A percentile compares a stretch with the other conserved stretches of the same genome.
phyloP scores from a whole-genome alignment of 2,113 vertebrate genomes.

The Poecilia latipinna region DNA sequence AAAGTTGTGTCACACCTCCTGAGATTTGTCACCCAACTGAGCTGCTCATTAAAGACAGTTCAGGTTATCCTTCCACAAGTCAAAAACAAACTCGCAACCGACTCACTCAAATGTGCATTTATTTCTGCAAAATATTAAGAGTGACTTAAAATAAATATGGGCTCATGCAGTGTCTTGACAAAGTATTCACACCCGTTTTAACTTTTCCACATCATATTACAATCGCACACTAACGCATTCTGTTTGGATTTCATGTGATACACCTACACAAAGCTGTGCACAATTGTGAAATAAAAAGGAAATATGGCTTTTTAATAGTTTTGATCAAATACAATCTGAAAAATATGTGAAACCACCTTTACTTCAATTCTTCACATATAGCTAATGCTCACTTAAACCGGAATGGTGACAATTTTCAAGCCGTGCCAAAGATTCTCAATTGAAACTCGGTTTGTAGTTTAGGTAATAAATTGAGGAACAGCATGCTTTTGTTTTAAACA shows the following conservation, averaged over 20 bases:
- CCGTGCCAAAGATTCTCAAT: too few species aligned
- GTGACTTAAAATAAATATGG: not conserved
- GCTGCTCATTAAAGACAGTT: slow-evolving; percentile 79
- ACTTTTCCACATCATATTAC: not conserved
- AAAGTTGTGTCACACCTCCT: slow-evolving; percentile 56
- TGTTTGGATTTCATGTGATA: not conserved
- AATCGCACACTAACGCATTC: not conserved
- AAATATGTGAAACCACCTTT: too few species aligned
- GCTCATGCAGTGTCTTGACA: not conserved
- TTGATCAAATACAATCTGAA: too few species aligned
- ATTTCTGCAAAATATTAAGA: not conserved
- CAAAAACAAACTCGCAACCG: slow-evolving; percentile 35
- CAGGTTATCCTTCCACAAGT: slow-evolving; percentile 61
- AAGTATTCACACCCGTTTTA: too few species aligned
- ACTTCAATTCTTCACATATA: too few species aligned
- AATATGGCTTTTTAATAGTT: not conserved
- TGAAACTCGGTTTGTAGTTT: too few species aligned
- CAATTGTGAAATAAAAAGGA: not conserved
- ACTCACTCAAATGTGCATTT: not conserved
- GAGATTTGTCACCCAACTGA: slow-evolving; percentile 69
- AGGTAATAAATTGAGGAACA: too few species aligned
- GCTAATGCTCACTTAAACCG: too few species aligned
- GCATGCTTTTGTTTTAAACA: too few species aligned
- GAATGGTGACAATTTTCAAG: too few species aligned
- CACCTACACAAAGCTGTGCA: not conserved